Evolutionary conservation across 2,797 vertebrate genomes (phyloP).

Genomic region (Danio tinwini): DNA sequence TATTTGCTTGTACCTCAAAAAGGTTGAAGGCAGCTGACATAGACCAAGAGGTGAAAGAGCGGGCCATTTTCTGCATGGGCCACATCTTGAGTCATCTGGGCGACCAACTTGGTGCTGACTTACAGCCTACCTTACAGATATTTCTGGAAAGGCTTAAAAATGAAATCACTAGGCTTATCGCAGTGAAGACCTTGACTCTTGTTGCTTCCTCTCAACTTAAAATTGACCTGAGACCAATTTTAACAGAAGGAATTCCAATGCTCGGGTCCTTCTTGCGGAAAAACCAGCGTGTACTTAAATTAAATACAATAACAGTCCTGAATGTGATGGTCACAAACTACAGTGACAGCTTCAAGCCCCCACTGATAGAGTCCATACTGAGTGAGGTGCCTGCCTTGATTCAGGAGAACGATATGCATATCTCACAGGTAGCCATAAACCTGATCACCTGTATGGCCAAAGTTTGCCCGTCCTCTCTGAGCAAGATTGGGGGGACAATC

Average conservation of each 20-base stretch:
- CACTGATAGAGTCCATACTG: constrained; percentile 81
- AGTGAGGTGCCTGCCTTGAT: constrained; percentile 87
- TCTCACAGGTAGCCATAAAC: constrained; percentile 85
- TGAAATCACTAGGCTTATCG: constrained; percentile 91
- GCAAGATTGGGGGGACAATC: constrained; percentile 80
- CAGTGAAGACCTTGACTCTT: constrained; percentile 85
- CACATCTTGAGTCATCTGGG: constrained; percentile 88
- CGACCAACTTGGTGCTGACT: constrained; percentile 83
- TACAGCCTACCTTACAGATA: constrained; percentile 83
- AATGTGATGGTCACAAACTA: constrained; percentile 86
- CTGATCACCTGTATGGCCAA: constrained; percentile 85
- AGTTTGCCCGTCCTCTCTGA: constrained; percentile 82
- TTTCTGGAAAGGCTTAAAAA: constrained; percentile 92
- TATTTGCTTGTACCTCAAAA: constrained; percentile 84
- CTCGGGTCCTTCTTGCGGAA: constrained; percentile 92
- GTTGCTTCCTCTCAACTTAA: constrained; percentile 83
- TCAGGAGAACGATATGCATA: constrained; percentile 90
- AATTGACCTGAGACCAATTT: constrained; percentile 84
- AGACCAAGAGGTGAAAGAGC: constrained; percentile 95
- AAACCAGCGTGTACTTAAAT: constrained; percentile 89
- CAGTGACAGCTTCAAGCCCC: constrained; percentile 80
- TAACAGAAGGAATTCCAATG: constrained; percentile 84
- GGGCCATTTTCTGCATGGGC: constrained; percentile 92
- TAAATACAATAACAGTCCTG: constrained; percentile 85
- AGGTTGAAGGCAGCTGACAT: constrained; percentile 91